Base-by-base conservation (phyloP, 2,797 vertebrate species). In the Coluber constrictor region DNA sequence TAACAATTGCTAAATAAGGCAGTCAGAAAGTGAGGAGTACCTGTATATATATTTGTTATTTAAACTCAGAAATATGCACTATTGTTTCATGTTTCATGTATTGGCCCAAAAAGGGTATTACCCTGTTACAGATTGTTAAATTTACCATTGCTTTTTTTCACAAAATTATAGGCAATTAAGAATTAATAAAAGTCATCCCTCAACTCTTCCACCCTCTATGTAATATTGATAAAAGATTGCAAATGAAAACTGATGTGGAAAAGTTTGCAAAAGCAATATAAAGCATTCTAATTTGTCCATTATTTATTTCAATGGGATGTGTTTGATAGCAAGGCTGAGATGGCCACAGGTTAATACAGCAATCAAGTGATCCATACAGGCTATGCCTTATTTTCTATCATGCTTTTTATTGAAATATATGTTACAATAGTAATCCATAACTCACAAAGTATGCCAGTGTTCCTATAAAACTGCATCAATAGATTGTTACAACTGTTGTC, bases 371-470 rank as follows among this genome's bases (percentile, higher is more conserved):
- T 89, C 54, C 86, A 57, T 47, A 1, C 18, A 86, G 37, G 0
- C 55, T 29, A 47, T 3, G 6, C 96, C 70, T 96, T 96, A 95
- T 94, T 96, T 95, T 94, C 92, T 54, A 54, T 6, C 0, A 86
- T 83, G 37, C 3, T 57, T 96, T 96, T 95, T 95, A 96, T 92
- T 95, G 92, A 93, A 95, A 96, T 96, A 96, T 93, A 87, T 74
- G 95, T 94, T 93, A 94, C 83, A 90, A 43, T 89, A 61, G 54
- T 90, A 95, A 96, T 96, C 93, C 86, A 92, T 95, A 96, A 96
- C 11, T 87, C n/a, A 79, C n/a, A 92, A 37, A 47, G 32, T 92
- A 90, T 92, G 47, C 27, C 87, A 93, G 90, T 87, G 27, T 93
- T 86, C 94, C 90, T 29, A 32, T 1, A 37, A 93, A 94, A 92